A percentile compares a stretch with the other conserved stretches of the same genome.
These are phyloP conservation scores for Xiphorhynchus elegans DNA, from an alignment of 2,113 vertebrate genomes.

Conservation along the genomic window DNA sequence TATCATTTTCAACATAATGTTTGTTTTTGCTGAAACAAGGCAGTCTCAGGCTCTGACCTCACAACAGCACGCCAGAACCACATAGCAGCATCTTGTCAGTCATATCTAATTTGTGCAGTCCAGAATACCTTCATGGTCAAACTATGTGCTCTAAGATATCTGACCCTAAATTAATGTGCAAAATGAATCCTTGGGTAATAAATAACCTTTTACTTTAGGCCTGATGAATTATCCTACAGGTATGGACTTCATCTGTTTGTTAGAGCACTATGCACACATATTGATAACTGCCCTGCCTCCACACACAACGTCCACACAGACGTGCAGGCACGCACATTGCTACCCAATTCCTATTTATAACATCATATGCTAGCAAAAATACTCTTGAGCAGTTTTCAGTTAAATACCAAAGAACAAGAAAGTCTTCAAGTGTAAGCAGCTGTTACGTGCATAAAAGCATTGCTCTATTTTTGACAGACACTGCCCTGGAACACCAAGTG, in stretches of 20 bases:
- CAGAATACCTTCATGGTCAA: background rate
- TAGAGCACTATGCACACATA: background rate
- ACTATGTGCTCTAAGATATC: background rate
- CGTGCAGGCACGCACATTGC: background rate
- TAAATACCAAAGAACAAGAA: slow-evolving; percentile 56
- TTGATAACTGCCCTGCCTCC: fast-evolving
- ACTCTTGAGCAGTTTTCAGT: slow-evolving; percentile 2
- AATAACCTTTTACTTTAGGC: background rate
- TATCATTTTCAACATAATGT: background rate
- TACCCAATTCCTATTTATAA: background rate
- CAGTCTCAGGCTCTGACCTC: background rate
- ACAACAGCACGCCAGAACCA: fast-evolving
- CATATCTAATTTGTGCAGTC: background rate
- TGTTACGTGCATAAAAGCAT: slow-evolving; percentile 45
- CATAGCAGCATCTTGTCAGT: background rate
- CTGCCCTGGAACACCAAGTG: background rate
- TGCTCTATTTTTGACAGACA: slow-evolving; percentile 2
- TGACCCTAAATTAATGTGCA: background rate
- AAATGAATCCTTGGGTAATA: background rate
- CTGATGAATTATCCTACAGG: background rate
- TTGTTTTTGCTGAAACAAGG: background rate
- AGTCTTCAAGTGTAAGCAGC: slow-evolving; percentile 37
- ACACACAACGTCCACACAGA: background rate
- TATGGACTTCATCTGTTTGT: background rate
- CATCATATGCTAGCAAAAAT: background rate